Base-by-base conservation (phyloP, 2,888 invertebrate species). In the Drosophila phalerata region DNA sequence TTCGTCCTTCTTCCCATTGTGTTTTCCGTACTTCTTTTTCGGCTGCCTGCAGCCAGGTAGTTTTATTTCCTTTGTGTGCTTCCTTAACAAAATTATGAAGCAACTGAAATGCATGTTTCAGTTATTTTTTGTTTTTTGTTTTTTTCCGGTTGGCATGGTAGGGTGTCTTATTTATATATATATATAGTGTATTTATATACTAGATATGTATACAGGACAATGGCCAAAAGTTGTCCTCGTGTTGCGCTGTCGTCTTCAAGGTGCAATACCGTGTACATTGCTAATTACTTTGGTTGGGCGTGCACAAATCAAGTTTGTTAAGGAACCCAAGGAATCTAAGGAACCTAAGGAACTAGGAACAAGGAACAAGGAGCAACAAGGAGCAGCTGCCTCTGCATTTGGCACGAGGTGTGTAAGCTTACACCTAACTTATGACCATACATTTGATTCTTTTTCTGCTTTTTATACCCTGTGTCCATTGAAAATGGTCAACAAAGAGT, bases 291-390 rank as follows among this genome's bases (percentile, higher is more conserved):
- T 66, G 73, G 73, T 66, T 81, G 87, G 81, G 81, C 83, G 81
- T 88, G 81, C 61, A 73, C 47, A 70, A 85, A 87, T 87, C 87
- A 89, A 89, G 84, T 85, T 85, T 85, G 74, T 89, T 89, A 42
- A 60, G 43, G 15, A 28, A 28, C 8, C 22, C n/a, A n/a, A n/a
- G n/a, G n/a, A n/a, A n/a, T n/a, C n/a, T n/a, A n/a, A n/a, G n/a
- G n/a, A n/a, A n/a, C n/a, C n/a, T n/a, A 28, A 28, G 28, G 4
- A 5, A 28, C 5, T 42, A 60, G 43, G n/a, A 72, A 58, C 42
- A 65, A 30, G 25, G 22, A 37, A 4, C 42, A 32, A 32, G 37
- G 17, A 43, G 1, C 19, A 58, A 61, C 19, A 58, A 61, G 61
- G 69, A 81, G 75, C 73, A 68, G 74, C 66, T 43, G 45, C 66